phyloP scores from a whole-genome alignment of 35 echinoderm and acorn worm species.

The Apostichopus californicus region DNA sequence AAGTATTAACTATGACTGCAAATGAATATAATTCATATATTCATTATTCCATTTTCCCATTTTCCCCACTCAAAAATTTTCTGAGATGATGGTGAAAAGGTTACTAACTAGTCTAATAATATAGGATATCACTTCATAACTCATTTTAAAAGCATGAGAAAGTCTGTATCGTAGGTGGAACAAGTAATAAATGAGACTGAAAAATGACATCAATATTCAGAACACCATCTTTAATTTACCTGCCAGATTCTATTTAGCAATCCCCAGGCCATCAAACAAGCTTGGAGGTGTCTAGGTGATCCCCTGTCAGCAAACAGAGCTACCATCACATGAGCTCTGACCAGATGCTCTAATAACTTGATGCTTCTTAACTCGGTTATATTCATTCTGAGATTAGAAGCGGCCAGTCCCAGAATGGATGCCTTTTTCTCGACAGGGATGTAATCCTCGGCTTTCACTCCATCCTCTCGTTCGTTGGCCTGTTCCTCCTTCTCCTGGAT shows the following conservation, averaged over 20 bases:
- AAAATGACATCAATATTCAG: too few relatives aligned
- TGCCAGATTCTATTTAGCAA: conserved; percentile 89
- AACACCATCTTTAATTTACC: conserved; percentile 45
- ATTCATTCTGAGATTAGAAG: conserved; percentile 67
- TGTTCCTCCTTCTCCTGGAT: conserved; percentile 11
- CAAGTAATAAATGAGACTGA: too few relatives aligned
- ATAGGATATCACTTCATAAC: too few relatives aligned
- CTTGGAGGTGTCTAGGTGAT: conserved; percentile 60
- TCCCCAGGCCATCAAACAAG: conserved; percentile 87
- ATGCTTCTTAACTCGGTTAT: conserved; percentile 73
- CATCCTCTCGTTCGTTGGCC: conserved; percentile 51
- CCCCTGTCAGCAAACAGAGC: conserved; percentile 78
- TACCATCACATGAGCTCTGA: conserved; percentile 87
- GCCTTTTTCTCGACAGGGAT: conserved; percentile 83
- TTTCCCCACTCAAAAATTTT: too few relatives aligned
- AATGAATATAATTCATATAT: too few relatives aligned
- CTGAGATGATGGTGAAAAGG: too few relatives aligned
- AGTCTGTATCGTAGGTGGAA: too few relatives aligned
- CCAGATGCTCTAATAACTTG: conserved; percentile 75
- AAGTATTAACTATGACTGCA: too few relatives aligned
- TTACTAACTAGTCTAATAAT: too few relatives aligned
- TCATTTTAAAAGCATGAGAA: too few relatives aligned
- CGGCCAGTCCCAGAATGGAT: conserved; percentile 73
- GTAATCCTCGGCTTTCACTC: conserved; percentile 54
- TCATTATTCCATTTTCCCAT: too few relatives aligned